A percentile compares a stretch with the other conserved stretches of the same genome.
phyloP scores from a whole-genome alignment of 37 sponge, comb jelly and placozoan genomes.

The Haliclona indistincta region DNA sequence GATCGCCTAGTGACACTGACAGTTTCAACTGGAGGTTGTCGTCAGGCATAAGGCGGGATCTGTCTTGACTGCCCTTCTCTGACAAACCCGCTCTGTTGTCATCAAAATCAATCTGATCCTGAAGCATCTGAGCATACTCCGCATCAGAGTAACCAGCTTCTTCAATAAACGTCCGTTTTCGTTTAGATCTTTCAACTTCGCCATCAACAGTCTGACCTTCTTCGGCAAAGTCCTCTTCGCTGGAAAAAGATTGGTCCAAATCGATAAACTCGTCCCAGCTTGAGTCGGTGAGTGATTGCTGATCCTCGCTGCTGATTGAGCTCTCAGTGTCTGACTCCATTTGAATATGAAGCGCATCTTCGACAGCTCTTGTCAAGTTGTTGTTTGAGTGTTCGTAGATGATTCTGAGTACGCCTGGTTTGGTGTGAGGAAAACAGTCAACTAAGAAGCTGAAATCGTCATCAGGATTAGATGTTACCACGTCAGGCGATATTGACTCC shows the following conservation, averaged over 20 bases:
- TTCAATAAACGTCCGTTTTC: too few relatives aligned
- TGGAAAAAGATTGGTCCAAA: neutral
- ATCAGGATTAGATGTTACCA: too few relatives aligned
- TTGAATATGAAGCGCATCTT: neutral
- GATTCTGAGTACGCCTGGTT: neutral
- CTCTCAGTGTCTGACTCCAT: neutral
- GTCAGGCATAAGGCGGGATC: neutral
- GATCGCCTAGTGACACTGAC: conserved; percentile 40
- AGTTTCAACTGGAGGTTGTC: conserved; percentile 56
- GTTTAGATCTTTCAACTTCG: neutral
- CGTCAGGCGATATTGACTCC: too few relatives aligned
- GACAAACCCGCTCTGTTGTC: neutral
- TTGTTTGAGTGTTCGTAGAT: neutral
- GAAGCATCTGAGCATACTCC: conserved; percentile 1
- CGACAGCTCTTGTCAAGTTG: neutral
- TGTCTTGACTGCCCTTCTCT: neutral
- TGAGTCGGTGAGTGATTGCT: neutral
- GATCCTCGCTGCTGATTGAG: neutral
- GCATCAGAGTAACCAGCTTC: neutral
- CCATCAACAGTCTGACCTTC: neutral
- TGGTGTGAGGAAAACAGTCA: neutral
- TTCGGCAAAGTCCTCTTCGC: neutral
- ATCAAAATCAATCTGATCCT: neutral
- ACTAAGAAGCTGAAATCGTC: neutral
- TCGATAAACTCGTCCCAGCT: neutral